A percentile compares a stretch with the other conserved stretches of the same genome.
These are phyloP conservation scores for Enteromius thamalakanensis DNA, from an alignment of 2,797 vertebrate species.

Conservation along the genomic window DNA sequence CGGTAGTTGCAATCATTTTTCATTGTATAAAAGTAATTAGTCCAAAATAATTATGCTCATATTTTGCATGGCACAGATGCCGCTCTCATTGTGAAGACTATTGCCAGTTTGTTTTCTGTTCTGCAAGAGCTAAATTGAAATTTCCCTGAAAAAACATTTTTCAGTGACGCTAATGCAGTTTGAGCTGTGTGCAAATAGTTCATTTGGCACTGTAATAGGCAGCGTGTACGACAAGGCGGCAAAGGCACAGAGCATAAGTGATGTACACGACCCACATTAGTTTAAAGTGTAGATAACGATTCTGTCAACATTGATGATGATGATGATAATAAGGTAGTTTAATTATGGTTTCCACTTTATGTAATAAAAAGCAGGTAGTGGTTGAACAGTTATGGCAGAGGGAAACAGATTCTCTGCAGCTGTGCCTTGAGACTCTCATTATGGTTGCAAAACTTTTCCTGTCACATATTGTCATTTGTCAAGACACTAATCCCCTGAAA, in stretches of 20 bases:
- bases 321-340: slow-evolving; percentile 42
- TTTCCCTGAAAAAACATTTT: slow-evolving; percentile 36
- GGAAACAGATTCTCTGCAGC: slow-evolving; percentile 47
- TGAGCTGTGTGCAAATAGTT: slow-evolving; percentile 44
- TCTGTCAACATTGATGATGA: slow-evolving; percentile 45
- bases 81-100: slow-evolving; percentile 28
- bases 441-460: slow-evolving; percentile 54
- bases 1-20: slow-evolving; percentile 43
- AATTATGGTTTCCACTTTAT: slow-evolving; percentile 38
- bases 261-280: slow-evolving; percentile 26
- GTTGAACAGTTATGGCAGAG: slow-evolving; percentile 34
- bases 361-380: slow-evolving; percentile 45
- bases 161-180: slow-evolving; percentile 39
- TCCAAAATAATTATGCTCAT: slow-evolving; percentile 8
- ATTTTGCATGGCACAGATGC: slow-evolving; percentile 9
- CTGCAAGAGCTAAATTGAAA: slow-evolving; percentile 47
- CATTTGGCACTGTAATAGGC: slow-evolving; percentile 44
- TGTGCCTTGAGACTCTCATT: slow-evolving; percentile 52
- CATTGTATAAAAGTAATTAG: slow-evolving; percentile 49
- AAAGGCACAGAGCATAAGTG: slow-evolving; percentile 38
- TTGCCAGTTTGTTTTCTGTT: slow-evolving; percentile 28
- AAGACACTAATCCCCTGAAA: slow-evolving; percentile 58
- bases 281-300: slow-evolving; percentile 50
- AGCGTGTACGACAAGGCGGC: slow-evolving; percentile 26
- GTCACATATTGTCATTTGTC: slow-evolving; percentile 59